Evolutionary conservation across 2,888 invertebrate species (phyloP).

Genomic region (Teleogryllus oceanicus): DNA sequence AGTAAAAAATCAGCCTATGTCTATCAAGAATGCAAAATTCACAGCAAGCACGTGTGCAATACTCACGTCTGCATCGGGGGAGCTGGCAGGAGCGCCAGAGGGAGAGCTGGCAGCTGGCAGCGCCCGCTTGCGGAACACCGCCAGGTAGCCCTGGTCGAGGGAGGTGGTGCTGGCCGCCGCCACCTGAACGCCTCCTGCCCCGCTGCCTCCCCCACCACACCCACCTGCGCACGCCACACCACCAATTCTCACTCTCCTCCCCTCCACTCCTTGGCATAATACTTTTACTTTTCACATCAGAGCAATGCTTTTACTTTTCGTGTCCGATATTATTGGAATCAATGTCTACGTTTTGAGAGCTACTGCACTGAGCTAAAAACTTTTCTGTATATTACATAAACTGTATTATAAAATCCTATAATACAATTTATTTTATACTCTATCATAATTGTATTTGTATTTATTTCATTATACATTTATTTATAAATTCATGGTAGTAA

Average conservation of each 20-base stretch:
- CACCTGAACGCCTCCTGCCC: background rate
- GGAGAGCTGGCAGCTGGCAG: background rate
- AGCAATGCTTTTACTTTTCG: too few species aligned
- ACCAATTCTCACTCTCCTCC: conserved; percentile 5
- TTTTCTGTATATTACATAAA: too few species aligned
- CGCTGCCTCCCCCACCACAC: background rate
- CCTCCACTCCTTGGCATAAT: too few species aligned
- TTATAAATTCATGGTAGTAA: too few species aligned
- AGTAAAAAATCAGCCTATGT: background rate
- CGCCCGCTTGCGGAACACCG: conserved; percentile 30
- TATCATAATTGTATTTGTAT: too few species aligned
- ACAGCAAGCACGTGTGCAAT: background rate
- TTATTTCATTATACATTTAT: too few species aligned
- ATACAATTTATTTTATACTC: too few species aligned
- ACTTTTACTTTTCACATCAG: too few species aligned
- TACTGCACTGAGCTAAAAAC: too few species aligned
- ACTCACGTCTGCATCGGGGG: background rate
- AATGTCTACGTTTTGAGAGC: too few species aligned
- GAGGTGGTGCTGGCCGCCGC: conserved; percentile 32
- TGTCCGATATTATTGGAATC: too few species aligned
- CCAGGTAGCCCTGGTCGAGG: conserved; percentile 29
- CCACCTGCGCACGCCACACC: background rate
- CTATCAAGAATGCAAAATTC: background rate
- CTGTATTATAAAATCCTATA: too few species aligned
- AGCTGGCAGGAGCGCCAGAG: background rate